Evolutionary conservation across 2,888 invertebrate species (phyloP).

Genomic region (Netelia virgata): DNA sequence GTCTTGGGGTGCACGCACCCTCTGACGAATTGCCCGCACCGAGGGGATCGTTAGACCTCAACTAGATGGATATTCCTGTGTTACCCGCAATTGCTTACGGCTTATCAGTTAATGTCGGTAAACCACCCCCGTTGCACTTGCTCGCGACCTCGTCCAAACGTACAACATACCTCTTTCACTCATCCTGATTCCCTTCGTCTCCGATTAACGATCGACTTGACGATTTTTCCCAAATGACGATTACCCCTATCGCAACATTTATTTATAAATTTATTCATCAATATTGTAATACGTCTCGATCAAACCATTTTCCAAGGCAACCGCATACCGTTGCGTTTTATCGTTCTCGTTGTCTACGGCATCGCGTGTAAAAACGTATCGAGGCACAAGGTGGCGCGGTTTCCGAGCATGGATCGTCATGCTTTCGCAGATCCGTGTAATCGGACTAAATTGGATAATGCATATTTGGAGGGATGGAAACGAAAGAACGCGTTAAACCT

Average conservation of each 20-base stretch:
- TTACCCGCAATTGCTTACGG: conserved; percentile 36
- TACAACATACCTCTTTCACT: conserved; percentile 74
- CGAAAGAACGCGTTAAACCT: conserved; percentile 63
- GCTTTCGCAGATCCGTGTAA: conserved; percentile 77
- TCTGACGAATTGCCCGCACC: conserved; percentile 80
- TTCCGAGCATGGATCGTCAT: conserved; percentile 61
- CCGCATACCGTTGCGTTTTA: neutral
- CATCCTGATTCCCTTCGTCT: conserved; percentile 58
- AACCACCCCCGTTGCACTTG: conserved; percentile 49
- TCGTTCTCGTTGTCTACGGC: too few relatives aligned
- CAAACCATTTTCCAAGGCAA: too few relatives aligned
- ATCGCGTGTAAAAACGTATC: conserved; percentile 27
- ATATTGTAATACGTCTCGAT: too few relatives aligned
- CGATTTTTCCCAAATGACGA: conserved; percentile 58
- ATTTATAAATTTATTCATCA: too few relatives aligned
- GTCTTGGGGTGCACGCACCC: conserved; percentile 42
- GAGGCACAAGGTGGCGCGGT: conserved; percentile 30
- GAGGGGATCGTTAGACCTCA: conserved; percentile 81
- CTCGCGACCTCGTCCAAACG: conserved; percentile 77
- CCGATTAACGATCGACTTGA: conserved; percentile 79
- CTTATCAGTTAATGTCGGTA: conserved; percentile 70
- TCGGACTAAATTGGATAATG: conserved; percentile 81
- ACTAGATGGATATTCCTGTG: conserved; percentile 79
- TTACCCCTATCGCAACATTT: too few relatives aligned
- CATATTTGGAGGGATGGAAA: conserved; percentile 76